phyloP scores from a whole-genome alignment of 2,888 invertebrate species.

The Candidula unifasciata region DNA sequence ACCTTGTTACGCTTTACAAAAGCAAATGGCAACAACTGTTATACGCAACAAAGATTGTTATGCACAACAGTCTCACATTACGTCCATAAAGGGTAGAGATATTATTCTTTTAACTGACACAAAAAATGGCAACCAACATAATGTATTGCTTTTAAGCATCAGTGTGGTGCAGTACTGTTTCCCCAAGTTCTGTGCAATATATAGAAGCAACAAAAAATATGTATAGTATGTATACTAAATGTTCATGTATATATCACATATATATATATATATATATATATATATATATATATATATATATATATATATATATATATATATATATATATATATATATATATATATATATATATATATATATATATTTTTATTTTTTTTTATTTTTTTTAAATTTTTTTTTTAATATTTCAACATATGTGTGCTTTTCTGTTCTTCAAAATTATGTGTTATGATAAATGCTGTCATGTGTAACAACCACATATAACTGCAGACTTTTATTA shows the following conservation, averaged over 20 bases:
- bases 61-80: background rate
- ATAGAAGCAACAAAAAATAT: conserved; percentile 1
- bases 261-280: too few species aligned
- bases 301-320: too few species aligned
- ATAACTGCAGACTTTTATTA: background rate
- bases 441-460: background rate
- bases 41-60: background rate
- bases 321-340: too few species aligned
- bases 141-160: background rate
- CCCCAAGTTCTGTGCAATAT: conserved; percentile 32
- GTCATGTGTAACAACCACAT: background rate
- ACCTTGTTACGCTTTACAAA: background rate
- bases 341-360: too few species aligned
- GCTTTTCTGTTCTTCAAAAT: background rate
- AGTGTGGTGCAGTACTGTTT: background rate
- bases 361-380: too few species aligned
- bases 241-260: background rate
- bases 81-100: background rate
- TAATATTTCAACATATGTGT: too few species aligned
- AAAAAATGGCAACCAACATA: conserved; percentile 14
- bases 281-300: too few species aligned
- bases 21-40: conserved; percentile 18
- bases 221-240: background rate
- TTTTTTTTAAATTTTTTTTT: too few species aligned
- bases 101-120: background rate